phyloP scores from a whole-genome alignment of 2,797 vertebrate genomes.

The Valencia hispanica region DNA sequence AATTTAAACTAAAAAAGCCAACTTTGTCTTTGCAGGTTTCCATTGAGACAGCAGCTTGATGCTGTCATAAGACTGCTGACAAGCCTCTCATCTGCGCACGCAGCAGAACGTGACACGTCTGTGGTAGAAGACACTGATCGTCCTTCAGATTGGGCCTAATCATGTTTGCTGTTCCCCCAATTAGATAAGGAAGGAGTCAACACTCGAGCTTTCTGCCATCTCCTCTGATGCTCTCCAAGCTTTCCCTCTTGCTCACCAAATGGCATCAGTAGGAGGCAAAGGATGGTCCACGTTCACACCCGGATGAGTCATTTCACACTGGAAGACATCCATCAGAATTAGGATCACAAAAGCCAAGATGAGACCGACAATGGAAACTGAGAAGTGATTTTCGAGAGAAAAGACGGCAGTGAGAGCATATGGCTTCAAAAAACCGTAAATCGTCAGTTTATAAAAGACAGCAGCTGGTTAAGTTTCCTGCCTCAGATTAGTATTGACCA shows the following conservation, averaged over 20 bases:
- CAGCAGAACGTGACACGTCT: slow-evolving; percentile 51
- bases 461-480: slow-evolving; percentile 66
- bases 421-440: slow-evolving; percentile 62
- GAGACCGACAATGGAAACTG: slow-evolving; percentile 73
- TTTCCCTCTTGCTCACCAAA: slow-evolving; percentile 70
- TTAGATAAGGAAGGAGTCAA: slow-evolving; percentile 74
- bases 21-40: slow-evolving; percentile 17
- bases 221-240: slow-evolving; percentile 47
- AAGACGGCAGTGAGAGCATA: slow-evolving; percentile 62
- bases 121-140: slow-evolving; percentile 59
- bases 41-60: slow-evolving; percentile 36
- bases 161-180: slow-evolving; percentile 75
- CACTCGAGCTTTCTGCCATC: slow-evolving; percentile 54
- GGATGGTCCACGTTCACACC: slow-evolving; percentile 67
- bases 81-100: slow-evolving; percentile 36
- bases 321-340: slow-evolving; percentile 76
- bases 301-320: slow-evolving; percentile 74
- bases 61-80: slow-evolving; percentile 28
- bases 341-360: slow-evolving; percentile 70
- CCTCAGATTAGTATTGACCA: slow-evolving; percentile 60
- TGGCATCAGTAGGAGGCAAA: slow-evolving; percentile 70
- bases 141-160: slow-evolving; percentile 73
- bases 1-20: neutral
- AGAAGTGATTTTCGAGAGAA: slow-evolving; percentile 71
- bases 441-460: slow-evolving; percentile 63